phyloP scores from a whole-genome alignment of 2,888 invertebrate genomes.

The Stegophylla sp. region DNA sequence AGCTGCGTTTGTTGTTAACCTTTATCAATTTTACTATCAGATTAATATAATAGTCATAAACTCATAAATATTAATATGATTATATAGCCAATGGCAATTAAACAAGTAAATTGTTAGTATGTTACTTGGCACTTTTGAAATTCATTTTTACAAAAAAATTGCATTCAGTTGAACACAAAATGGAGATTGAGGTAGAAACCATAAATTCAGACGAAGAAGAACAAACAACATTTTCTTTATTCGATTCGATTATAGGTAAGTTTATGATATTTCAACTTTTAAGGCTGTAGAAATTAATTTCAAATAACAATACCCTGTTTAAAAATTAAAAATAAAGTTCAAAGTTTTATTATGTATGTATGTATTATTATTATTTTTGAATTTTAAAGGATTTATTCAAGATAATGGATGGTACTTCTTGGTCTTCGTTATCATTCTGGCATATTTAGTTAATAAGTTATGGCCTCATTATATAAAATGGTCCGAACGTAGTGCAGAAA shows the following conservation, averaged over 20 bases:
- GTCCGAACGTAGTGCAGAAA: slow-evolving; percentile 23
- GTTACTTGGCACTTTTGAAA: neutral
- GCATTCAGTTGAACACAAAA: neutral
- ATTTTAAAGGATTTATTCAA: slow-evolving; percentile 27
- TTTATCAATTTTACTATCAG: neutral
- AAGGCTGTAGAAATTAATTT: slow-evolving; percentile 11
- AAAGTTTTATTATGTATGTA: neutral
- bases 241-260: slow-evolving; percentile 1
- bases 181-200: slow-evolving; percentile 8
- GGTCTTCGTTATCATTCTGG: neutral
- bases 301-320: neutral
- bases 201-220: slow-evolving; percentile 19
- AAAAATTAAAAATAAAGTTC: neutral
- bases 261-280: neutral
- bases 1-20: no score
- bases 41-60: neutral
- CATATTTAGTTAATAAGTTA: slow-evolving; percentile 27
- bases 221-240: neutral
- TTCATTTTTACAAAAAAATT: neutral
- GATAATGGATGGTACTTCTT: slow-evolving; percentile 49
- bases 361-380: no score
- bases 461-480: slow-evolving; percentile 52
- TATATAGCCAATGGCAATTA: slow-evolving; percentile 19
- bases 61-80: no score
- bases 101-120: no score